Conservation (phyloP, 2,113 vertebrate genomes). For the Tylochromis polylepis region DNA sequence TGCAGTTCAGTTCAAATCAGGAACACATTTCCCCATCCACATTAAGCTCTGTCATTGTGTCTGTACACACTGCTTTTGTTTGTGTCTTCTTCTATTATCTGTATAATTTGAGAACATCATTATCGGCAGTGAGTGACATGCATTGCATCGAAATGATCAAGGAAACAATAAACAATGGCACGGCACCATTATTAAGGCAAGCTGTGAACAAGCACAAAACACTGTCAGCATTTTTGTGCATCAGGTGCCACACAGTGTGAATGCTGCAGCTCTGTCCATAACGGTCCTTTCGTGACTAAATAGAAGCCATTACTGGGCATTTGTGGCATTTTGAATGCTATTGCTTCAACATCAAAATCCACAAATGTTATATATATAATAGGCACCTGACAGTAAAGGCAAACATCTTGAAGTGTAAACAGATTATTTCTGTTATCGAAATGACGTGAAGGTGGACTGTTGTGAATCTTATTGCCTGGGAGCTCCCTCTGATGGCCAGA, state of each 20-base stretch:
- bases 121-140: background rate
- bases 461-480: background rate
- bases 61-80: background rate
- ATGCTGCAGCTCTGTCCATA: background rate
- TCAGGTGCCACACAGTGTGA: background rate
- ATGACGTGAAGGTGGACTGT: background rate
- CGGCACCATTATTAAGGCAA: background rate
- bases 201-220: background rate
- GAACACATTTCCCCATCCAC: background rate
- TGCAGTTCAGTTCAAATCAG: background rate
- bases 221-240: background rate
- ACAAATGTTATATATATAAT: background rate
- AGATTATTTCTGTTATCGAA: background rate
- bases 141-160: background rate
- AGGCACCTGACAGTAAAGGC: background rate
- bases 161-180: background rate
- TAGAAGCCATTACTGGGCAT: background rate
- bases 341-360: background rate
- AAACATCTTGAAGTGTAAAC: background rate
- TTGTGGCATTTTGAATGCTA: background rate
- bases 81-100: background rate
- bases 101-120: background rate
- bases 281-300: background rate
- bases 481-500: slow-evolving; percentile 53
- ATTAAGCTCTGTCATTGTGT: background rate